Conservation (phyloP, 2,888 invertebrate species). For the Amiota mariae region DNA sequence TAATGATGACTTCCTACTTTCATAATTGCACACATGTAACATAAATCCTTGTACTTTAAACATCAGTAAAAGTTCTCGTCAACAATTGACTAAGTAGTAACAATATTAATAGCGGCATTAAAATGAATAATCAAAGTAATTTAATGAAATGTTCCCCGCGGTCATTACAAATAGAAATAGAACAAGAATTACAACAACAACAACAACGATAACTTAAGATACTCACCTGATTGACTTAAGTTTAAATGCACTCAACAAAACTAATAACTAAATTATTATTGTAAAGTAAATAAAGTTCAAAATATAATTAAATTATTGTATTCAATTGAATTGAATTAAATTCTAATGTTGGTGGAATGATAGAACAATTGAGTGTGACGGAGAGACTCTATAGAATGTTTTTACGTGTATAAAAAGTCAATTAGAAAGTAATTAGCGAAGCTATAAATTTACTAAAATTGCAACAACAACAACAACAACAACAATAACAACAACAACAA, state of each 20-base stretch:
- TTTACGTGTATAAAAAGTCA: conserved; percentile 16
- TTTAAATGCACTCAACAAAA: too few species aligned
- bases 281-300: background rate
- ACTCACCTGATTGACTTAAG: too few species aligned
- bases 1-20: background rate
- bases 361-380: background rate
- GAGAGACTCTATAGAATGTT: background rate
- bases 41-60: conserved; percentile 9
- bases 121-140: conserved; percentile 1
- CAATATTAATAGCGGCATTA: background rate
- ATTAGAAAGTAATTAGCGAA: conserved; percentile 25
- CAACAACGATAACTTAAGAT: background rate
- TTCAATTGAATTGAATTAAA: too few species aligned
- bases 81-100: background rate
- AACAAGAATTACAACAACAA: background rate
- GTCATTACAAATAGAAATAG: background rate
- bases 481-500: background rate
- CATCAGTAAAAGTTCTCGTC: background rate
- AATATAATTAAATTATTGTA: conserved; percentile 1
- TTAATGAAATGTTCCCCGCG: background rate
- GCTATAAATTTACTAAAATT: conserved; percentile 16
- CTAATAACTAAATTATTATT: conserved; percentile 12
- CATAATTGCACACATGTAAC: background rate
- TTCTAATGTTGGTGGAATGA: background rate
- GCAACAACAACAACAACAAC: background rate